Conservation (phyloP, 92 coral and sea anemone species). For the Heteractis magnifica region DNA sequence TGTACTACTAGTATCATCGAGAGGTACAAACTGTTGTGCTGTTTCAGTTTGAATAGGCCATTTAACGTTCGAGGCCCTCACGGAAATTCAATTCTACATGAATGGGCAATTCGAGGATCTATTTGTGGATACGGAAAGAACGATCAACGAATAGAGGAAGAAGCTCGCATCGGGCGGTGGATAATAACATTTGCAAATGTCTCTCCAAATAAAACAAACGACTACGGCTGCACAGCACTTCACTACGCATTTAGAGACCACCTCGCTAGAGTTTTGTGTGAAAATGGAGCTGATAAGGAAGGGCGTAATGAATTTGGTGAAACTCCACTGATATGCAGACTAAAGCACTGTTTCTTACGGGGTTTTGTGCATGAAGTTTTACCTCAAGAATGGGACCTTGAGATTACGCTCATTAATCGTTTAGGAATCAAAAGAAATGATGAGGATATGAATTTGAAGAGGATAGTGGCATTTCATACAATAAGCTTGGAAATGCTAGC, state of each 20-base stretch:
- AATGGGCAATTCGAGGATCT: constrained; percentile 41
- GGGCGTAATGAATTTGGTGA: constrained; percentile 40
- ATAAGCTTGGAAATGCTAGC: not conserved
- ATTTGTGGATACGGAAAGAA: not conserved
- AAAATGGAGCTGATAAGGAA: constrained; percentile 28
- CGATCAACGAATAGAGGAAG: not conserved
- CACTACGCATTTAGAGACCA: constrained; percentile 39
- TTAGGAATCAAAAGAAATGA: not conserved
- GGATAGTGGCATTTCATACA: not conserved
- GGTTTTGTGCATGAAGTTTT: not conserved
- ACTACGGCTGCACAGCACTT: constrained; percentile 42
- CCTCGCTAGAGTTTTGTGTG: constrained; percentile 16
- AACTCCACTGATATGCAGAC: constrained; percentile 33
- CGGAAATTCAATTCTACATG: constrained; percentile 53
- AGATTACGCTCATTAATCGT: not conserved
- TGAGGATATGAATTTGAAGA: not conserved
- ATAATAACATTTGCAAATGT: constrained; percentile 28
- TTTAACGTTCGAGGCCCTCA: constrained; percentile 22
- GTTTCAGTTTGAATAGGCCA: not conserved
- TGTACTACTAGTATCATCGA: constrained; percentile 6
- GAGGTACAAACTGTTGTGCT: not conserved
- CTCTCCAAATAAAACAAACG: constrained; percentile 25
- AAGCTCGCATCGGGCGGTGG: constrained; percentile 17
- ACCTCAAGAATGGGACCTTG: not conserved
- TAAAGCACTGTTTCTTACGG: constrained; percentile 35